phyloP scores from a whole-genome alignment of 2,113 vertebrate species.

The Nesoenas mayeri region DNA sequence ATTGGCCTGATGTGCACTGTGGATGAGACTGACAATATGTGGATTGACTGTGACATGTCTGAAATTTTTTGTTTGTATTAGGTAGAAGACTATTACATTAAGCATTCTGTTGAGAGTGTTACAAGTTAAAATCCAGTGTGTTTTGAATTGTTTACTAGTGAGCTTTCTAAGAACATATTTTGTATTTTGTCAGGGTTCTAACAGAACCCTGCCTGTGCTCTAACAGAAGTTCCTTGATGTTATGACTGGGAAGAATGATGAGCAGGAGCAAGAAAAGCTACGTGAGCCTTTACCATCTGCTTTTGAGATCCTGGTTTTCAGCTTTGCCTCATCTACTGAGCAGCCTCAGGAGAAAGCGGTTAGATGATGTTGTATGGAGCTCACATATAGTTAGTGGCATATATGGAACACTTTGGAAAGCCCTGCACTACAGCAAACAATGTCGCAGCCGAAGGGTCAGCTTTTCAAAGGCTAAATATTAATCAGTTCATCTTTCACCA shows the following conservation, averaged over 20 bases:
- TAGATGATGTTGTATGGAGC: background rate
- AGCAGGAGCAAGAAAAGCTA: background rate
- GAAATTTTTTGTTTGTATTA: background rate
- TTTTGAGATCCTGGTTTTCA: background rate
- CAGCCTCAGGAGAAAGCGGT: background rate
- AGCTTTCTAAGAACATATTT: background rate
- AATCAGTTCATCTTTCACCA: background rate
- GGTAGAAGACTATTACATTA: background rate
- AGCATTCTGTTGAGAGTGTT: background rate
- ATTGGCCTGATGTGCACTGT: background rate
- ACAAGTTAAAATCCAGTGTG: background rate
- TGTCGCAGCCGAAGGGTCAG: background rate
- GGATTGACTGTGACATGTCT: background rate
- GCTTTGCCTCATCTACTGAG: background rate
- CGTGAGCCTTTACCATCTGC: background rate
- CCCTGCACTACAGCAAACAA: background rate
- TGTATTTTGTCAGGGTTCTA: background rate
- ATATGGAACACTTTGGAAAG: background rate
- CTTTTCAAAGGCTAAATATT: background rate
- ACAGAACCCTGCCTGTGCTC: background rate
- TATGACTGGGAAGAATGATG: background rate
- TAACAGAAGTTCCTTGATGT: background rate
- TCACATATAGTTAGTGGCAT: background rate
- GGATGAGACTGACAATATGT: background rate
- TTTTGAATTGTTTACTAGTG: background rate